Conservation (phyloP, 2,113 vertebrate species). For the Calidris pygmaea region DNA sequence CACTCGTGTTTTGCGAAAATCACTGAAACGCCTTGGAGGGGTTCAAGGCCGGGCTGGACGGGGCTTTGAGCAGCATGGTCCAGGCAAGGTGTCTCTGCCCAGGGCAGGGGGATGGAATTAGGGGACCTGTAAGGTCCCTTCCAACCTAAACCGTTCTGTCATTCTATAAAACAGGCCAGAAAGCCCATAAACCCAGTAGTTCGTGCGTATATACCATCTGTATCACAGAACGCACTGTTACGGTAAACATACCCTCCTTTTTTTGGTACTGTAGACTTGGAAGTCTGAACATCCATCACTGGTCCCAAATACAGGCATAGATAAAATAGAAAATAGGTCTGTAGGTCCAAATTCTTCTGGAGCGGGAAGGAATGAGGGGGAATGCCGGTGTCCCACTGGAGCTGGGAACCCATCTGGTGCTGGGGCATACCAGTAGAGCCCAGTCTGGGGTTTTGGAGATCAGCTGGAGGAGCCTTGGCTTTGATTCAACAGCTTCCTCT, state of each 20-base stretch:
- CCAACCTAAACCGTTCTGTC: neutral
- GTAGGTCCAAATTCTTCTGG: neutral
- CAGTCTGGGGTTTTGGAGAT: neutral
- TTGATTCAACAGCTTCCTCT: too few relatives aligned
- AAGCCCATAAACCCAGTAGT: neutral
- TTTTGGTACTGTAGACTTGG: neutral
- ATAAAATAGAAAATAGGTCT: neutral
- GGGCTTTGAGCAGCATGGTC: neutral
- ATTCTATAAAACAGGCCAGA: neutral
- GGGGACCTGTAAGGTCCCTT: neutral
- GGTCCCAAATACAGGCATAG: neutral
- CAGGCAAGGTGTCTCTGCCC: neutral
- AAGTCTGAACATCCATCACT: too few relatives aligned
- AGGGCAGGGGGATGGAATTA: neutral
- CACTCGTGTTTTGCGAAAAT: neutral
- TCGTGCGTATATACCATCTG: rapidly evolving
- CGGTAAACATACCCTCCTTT: rapidly evolving
- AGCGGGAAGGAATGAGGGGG: neutral
- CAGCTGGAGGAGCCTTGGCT: too few relatives aligned
- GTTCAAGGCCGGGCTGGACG: neutral
- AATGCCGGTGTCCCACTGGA: neutral
- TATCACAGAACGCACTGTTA: rapidly evolving
- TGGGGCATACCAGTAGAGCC: too few relatives aligned
- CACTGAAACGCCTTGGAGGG: neutral
- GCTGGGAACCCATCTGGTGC: too few relatives aligned